Percentiles rank a stretch among this genome's conserved stretches.
Conservation (phyloP, 1,140 invertebrate genomes). For the Drosophila nikananu region DNA sequence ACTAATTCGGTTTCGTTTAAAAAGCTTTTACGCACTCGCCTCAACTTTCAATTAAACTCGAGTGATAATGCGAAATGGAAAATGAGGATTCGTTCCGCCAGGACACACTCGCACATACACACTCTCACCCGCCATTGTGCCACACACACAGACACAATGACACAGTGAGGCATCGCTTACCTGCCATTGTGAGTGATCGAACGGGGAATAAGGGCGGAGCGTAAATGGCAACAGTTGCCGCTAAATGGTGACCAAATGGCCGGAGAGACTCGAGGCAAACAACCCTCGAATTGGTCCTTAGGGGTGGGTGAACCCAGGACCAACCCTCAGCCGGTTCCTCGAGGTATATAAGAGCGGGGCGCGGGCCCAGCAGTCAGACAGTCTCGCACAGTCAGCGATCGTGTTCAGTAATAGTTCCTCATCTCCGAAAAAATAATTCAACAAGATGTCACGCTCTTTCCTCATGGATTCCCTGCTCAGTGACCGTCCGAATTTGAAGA, state of each 20-base stretch:
- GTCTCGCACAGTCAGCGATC: constrained; percentile 72
- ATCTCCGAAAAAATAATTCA: background rate
- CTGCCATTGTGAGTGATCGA: constrained; percentile 69
- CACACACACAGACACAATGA: background rate
- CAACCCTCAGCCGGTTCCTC: constrained; percentile 51
- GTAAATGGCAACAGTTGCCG: constrained; percentile 78
- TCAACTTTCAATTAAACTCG: constrained; percentile 54
- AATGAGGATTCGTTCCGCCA: constrained; percentile 46
- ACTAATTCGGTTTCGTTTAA: constrained; percentile 43
- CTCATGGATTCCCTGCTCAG: constrained; percentile 91
- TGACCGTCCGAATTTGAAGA: constrained; percentile 86
- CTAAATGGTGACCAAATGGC: constrained; percentile 79
- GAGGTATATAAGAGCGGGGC: constrained; percentile 60
- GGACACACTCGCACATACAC: constrained; percentile 15
- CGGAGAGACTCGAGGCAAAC: constrained; percentile 53
- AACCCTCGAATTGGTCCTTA: constrained; percentile 74
- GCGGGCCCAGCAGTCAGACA: constrained; percentile 59
- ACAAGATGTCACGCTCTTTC: constrained; percentile 90
- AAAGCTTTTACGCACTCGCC: constrained; percentile 32
- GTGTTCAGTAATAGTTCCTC: constrained; percentile 51
- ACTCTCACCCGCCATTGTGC: constrained; percentile 33
- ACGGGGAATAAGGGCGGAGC: constrained; percentile 74
- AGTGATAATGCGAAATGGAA: constrained; percentile 47
- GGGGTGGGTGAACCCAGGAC: constrained; percentile 39
- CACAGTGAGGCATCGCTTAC: constrained; percentile 24